phyloP scores from a whole-genome alignment of 1,140 invertebrate species.

The Rhizoglyphus robini region DNA sequence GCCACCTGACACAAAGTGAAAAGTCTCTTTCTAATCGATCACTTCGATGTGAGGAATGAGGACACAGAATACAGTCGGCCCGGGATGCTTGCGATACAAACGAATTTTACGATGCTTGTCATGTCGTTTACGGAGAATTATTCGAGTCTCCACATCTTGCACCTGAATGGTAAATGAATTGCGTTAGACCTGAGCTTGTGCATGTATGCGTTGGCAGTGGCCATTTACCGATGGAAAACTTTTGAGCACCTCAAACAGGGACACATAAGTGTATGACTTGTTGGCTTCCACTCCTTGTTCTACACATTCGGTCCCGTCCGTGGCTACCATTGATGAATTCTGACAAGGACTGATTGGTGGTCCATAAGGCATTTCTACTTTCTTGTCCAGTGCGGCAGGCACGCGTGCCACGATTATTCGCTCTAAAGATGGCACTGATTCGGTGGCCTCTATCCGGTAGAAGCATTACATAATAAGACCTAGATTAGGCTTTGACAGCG shows the following conservation, averaged over 20 bases:
- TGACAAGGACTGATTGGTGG: conserved; percentile 5
- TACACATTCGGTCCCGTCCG: conserved; percentile 8
- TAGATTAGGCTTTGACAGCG: no score
- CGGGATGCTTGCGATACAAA: conserved; percentile 8
- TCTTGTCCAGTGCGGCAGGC: not conserved
- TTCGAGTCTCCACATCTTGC: not conserved
- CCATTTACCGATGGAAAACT: not conserved
- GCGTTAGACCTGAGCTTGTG: not conserved
- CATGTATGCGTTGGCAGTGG: not conserved
- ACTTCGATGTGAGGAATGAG: not conserved
- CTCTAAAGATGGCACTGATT: not conserved
- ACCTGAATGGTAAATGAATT: not conserved
- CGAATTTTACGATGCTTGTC: conserved; percentile 5
- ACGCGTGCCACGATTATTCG: conserved; percentile 9
- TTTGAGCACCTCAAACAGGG: not conserved
- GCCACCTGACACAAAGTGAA: no score
- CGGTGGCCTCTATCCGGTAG: not conserved
- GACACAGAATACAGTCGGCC: not conserved
- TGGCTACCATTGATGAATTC: conserved; percentile 3
- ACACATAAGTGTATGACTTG: not conserved
- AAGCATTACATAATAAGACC: no score
- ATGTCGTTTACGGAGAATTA: not conserved
- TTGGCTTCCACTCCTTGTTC: not conserved
- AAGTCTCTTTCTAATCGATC: not conserved
- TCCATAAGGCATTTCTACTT: conserved; percentile 11